A percentile compares a stretch with the other conserved stretches of the same genome.
phyloP scores from a whole-genome alignment of 2,113 vertebrate genomes.

The Ceyx cyanopectus region DNA sequence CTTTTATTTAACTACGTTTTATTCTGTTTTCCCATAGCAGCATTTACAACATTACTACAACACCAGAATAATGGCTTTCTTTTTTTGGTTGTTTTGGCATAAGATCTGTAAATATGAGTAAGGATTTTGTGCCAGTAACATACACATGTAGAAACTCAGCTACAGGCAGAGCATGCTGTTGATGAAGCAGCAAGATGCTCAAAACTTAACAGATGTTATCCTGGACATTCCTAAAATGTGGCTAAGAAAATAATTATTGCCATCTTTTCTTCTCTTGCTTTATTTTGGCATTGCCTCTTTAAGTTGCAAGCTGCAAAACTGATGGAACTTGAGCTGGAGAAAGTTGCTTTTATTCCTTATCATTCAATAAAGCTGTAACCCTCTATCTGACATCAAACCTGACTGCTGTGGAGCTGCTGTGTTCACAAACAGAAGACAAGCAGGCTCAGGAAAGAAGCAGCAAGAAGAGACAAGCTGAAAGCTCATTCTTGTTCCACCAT shows the following conservation, averaged over 20 bases:
- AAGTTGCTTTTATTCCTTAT: not conserved
- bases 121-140: not conserved
- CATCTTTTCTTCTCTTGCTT: not conserved
- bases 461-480: not conserved
- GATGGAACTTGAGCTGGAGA: not conserved
- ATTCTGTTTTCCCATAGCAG: not conserved
- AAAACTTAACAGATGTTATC: not conserved
- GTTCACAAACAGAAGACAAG: not conserved
- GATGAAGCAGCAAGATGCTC: not conserved
- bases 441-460: not conserved
- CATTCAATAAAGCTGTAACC: constrained; percentile 37
- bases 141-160: not conserved
- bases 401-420: not conserved
- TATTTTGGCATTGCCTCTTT: not conserved
- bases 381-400: not conserved
- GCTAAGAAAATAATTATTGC: not conserved
- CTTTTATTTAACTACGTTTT: not conserved
- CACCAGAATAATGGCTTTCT: not conserved
- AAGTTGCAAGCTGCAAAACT: not conserved
- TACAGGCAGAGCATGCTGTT: not conserved
- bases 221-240: not conserved
- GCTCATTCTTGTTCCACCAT: not conserved
- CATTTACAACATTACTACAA: not conserved
- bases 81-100: not conserved
- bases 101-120: not conserved